Evolutionary conservation across 2,113 vertebrate genomes (phyloP), one percentile per base, ranked within the genome.

Genomic region (Gorsachius goisagi): DNA sequence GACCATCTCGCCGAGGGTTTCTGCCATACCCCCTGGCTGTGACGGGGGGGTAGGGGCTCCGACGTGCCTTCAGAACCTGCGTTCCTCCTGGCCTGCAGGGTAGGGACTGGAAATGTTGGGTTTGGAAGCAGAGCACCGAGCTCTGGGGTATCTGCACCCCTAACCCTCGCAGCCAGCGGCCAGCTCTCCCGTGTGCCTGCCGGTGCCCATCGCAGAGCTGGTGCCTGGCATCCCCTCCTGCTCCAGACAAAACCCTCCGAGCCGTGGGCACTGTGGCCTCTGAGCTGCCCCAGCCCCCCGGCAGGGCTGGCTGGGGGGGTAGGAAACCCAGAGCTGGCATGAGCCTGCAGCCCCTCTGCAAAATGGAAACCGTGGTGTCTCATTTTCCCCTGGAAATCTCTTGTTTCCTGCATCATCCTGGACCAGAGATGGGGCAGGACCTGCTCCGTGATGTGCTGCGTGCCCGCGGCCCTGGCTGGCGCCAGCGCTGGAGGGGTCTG

Each of bases 1-100:
- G 1, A 4, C 23, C 56, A 1, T 23, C 32, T 7, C 0, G 13
- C 37, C 9, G 1, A 26, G 52, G 37, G 27, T 15, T 37, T n/a
- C 63, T 12, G 69, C 33, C 49, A 5, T 24, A 3, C 16, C 16
- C 66, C 8, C 0, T 41, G 64, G 50, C 52, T 20, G n/a, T 6
- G 85, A 15, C 22, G 78, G 28, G 21, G 64, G 13, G 15, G 13
- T 3, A 2, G 62, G 22, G 37, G 37, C 30, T 76, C 62, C 2
- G 4, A 17, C 2, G 1, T 4, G 17, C 55, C 76, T n/a, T 19
- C 58, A 12, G 4, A 9, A 26, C 56, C 39, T 9, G 23, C 5
- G 0, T 27, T 80, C 20, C 75, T 68, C 60, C 73, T 13, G 30
- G 30, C 9, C 37, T 21, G 60, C 39, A 11, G 85, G 26, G 2